Evolutionary conservation across 2,113 vertebrate species (phyloP).

Genomic region (Proteles cristata): DNA sequence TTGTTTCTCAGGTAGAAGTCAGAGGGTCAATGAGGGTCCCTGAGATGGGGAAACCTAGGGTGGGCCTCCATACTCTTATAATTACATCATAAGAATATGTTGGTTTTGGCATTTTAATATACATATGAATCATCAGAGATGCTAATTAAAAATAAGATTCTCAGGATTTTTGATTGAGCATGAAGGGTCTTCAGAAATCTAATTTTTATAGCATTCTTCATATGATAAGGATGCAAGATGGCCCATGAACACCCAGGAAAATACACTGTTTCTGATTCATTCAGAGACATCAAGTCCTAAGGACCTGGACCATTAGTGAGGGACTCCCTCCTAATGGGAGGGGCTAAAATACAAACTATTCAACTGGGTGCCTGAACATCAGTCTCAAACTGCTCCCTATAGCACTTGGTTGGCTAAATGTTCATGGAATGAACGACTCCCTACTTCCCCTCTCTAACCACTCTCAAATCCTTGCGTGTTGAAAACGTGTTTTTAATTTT

Average conservation of each 20-base stretch:
- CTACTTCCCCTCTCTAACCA: not conserved
- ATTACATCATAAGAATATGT: not conserved
- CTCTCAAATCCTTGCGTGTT: not conserved
- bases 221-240: not conserved
- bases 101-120: not conserved
- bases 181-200: not conserved
- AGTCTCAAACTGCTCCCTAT: too few species aligned
- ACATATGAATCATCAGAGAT: not conserved
- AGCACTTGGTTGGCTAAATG: not conserved
- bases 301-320: not conserved
- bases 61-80: not conserved
- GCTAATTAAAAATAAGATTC: not conserved
- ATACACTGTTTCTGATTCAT: not conserved
- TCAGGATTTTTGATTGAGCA: not conserved
- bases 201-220: not conserved
- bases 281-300: not conserved
- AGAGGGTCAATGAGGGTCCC: not conserved
- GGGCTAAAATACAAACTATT: not conserved
- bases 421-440: not conserved
- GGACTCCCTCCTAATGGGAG: not conserved
- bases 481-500: not conserved
- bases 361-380: not conserved
- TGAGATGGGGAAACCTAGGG: not conserved
- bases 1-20: not conserved
- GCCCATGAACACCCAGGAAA: not conserved